Evolutionary conservation across 2,888 invertebrate species (phyloP).

Genomic region (Andrena minutula): DNA sequence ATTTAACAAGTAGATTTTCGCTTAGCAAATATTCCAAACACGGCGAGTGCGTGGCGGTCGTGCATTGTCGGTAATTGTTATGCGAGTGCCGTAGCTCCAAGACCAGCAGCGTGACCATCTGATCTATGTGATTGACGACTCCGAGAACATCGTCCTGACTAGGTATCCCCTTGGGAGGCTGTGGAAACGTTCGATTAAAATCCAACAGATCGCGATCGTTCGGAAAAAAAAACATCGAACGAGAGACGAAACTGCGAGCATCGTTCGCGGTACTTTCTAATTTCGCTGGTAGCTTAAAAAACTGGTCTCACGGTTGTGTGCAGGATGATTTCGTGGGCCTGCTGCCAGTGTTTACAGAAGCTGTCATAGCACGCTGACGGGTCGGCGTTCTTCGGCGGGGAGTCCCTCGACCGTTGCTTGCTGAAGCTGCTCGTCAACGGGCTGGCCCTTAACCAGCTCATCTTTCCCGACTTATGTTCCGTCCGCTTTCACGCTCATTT

Average conservation of each 20-base stretch:
- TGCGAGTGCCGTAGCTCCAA: slow-evolving; percentile 90
- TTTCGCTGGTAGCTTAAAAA: slow-evolving; percentile 20
- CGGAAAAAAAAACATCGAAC: neutral
- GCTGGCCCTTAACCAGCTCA: slow-evolving; percentile 91
- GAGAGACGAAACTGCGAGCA: neutral
- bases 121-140: slow-evolving; percentile 96
- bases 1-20: slow-evolving; percentile 94
- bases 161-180: slow-evolving; percentile 86
- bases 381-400: slow-evolving; percentile 90
- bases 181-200: neutral
- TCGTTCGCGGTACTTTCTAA: neutral
- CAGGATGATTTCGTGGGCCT: slow-evolving; percentile 93
- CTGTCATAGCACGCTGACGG: slow-evolving; percentile 96
- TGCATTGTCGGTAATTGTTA: slow-evolving; percentile 76
- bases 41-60: slow-evolving; percentile 87
- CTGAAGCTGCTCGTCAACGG: slow-evolving; percentile 87
- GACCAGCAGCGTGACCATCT: slow-evolving; percentile 93
- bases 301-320: slow-evolving; percentile 88
- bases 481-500: slow-evolving; percentile 23
- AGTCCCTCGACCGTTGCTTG: slow-evolving; percentile 88
- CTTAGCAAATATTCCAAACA: slow-evolving; percentile 93
- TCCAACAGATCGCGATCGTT: neutral
- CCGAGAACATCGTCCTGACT: slow-evolving; percentile 95
- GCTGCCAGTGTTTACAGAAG: slow-evolving; percentile 97
- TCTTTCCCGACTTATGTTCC: slow-evolving; percentile 75